phyloP scores from a whole-genome alignment of 2,797 vertebrate species.

The Tympanoctomys barrerae region DNA sequence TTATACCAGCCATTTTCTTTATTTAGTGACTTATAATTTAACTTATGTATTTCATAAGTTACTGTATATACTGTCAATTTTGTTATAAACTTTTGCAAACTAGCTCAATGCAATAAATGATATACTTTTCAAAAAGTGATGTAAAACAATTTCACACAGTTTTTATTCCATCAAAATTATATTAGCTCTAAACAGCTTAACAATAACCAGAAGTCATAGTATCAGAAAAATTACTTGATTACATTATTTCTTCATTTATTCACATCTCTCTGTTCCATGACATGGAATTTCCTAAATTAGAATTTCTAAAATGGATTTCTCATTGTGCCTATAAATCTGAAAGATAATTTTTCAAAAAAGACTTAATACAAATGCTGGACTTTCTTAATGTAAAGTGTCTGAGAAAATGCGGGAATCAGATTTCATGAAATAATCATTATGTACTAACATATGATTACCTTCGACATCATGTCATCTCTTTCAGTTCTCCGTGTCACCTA shows the following conservation, averaged over 20 bases:
- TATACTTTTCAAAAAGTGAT: neutral
- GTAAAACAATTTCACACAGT: neutral
- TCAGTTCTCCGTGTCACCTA: neutral
- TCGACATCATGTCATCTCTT: neutral
- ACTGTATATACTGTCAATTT: neutral
- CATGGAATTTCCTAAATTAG: neutral
- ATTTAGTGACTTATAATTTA: neutral
- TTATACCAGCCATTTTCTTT: neutral
- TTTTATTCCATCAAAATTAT: slow-evolving; percentile 5
- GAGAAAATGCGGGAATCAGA: neutral
- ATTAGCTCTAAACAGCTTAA: neutral
- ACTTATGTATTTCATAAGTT: neutral
- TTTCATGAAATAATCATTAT: neutral
- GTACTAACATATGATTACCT: neutral
- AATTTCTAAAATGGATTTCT: neutral
- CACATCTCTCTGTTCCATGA: neutral
- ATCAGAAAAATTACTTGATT: neutral
- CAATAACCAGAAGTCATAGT: neutral
- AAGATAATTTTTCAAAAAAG: neutral
- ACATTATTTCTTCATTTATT: neutral
- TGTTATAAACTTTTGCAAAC: neutral
- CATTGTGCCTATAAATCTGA: neutral
- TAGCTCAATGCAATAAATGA: neutral
- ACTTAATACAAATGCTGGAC: neutral
- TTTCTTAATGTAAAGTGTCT: neutral